Base-by-base conservation (phyloP, 2,797 vertebrate species). In the Chelon auratus region DNA sequence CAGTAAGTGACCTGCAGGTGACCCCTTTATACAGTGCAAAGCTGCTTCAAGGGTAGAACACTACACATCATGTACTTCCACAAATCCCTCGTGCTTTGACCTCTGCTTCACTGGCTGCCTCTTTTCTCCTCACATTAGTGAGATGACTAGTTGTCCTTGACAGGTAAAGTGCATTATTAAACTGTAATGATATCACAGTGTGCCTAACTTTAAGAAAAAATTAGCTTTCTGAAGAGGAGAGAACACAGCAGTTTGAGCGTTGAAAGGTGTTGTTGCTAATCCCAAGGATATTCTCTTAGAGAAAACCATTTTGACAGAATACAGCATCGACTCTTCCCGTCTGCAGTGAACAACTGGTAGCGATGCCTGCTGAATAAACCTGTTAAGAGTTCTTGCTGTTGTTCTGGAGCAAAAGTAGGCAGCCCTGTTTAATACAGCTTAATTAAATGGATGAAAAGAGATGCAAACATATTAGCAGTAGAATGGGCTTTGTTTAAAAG, bases 61-160 rank as follows among this genome's bases (percentile, higher is more conserved):
- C 40, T 52, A 62, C 62, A 30, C 78, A 86, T 78, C 64, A 66
- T 72, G 70, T 73, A 51, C 58, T 62, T 75, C 43, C 43, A 82
- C 78, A 88, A 81, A 90, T 85, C 58, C 74, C 65, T 43, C 14
- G 22, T 24, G n/a, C 71, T 81, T 53, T 80, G 68, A 82, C 87
- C 83, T 82, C 61, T 52, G 36, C 74, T 75, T 77, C 77, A 65
- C 71, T 77, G 65, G 68, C 72, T 42, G 65, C 70, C 60, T 58
- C 57, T 68, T 53, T 80, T 79, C 64, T 72, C 50, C 43, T 1
- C 72, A 85, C 82, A 90, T 92, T 92, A 91, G 91, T 20, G 51
- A 86, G 83, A 93, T 91, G 89, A 91, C 75, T 82, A 69, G 80
- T 81, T 86, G 90, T 84, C 90, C 90, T 93, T 91, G 82, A 83